These are phyloP conservation scores for Syngnathus rostellatus DNA, from an alignment of 2,797 vertebrate genomes.

Conservation along the genomic window DNA sequence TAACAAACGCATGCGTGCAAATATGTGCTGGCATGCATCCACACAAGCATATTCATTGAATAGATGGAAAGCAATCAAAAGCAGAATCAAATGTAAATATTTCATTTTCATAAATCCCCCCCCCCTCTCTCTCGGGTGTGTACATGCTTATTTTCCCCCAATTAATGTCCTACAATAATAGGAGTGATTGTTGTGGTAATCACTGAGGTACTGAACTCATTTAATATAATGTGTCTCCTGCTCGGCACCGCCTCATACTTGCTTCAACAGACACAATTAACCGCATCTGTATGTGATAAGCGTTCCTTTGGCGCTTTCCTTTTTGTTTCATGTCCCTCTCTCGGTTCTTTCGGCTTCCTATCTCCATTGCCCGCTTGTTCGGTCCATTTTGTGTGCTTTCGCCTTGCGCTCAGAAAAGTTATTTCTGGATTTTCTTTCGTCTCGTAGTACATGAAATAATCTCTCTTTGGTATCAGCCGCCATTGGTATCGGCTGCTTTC, in stretches of 20 bases:
- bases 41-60: slow-evolving; percentile 18
- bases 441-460: too few relatives aligned
- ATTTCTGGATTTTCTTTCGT: too few relatives aligned
- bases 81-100: neutral
- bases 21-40: slow-evolving; percentile 10
- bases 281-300: slow-evolving; percentile 1
- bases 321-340: slow-evolving; percentile 47
- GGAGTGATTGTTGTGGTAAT: slow-evolving; percentile 54
- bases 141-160: neutral
- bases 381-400: neutral
- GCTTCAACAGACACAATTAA: slow-evolving; percentile 39
- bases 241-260: slow-evolving; percentile 41
- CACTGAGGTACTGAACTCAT: slow-evolving; percentile 47
- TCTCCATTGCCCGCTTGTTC: neutral
- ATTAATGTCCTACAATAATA: slow-evolving; percentile 2
- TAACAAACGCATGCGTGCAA: slow-evolving; percentile 20
- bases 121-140: too few relatives aligned
- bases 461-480: too few relatives aligned
- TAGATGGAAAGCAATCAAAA: slow-evolving; percentile 2
- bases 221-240: slow-evolving; percentile 51
- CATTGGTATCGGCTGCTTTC: too few relatives aligned
- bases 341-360: neutral
- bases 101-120: too few relatives aligned
- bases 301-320: slow-evolving; percentile 54
- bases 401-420: neutral